phyloP scores from a whole-genome alignment of 2,113 vertebrate genomes.

The Aegypius monachus region DNA sequence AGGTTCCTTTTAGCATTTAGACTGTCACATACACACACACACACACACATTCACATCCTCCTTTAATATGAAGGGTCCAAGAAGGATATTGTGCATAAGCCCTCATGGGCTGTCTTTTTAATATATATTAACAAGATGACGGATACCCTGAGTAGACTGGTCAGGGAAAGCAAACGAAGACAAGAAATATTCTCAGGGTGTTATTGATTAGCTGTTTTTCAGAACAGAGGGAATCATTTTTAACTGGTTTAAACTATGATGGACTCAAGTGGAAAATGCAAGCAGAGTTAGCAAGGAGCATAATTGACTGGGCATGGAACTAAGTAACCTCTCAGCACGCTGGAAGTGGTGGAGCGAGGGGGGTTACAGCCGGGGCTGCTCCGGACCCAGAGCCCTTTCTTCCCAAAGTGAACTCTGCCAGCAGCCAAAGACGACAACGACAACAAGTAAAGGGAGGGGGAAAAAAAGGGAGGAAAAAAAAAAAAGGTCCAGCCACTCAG shows the following conservation, averaged over 20 bases:
- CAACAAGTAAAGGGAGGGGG: constrained; percentile 64
- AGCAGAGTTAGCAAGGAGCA: constrained; percentile 49
- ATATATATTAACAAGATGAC: constrained; percentile 5
- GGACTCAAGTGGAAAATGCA: constrained; percentile 63
- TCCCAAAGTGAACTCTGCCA: constrained; percentile 59
- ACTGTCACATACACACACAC: neutral
- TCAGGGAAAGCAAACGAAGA: constrained; percentile 27
- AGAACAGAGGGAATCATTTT: constrained; percentile 61
- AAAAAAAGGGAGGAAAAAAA: neutral
- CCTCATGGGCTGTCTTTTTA: neutral
- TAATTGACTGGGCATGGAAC: constrained; percentile 64
- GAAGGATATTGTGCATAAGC: neutral
- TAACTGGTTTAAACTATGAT: constrained; percentile 65
- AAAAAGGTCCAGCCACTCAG: constrained; percentile 85
- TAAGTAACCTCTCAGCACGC: constrained; percentile 59
- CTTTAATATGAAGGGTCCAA: neutral
- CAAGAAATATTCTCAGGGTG: constrained; percentile 58
- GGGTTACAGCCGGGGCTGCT: neutral
- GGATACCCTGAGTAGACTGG: neutral
- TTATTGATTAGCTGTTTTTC: constrained; percentile 66
- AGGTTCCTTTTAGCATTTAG: neutral
- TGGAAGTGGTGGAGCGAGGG: constrained; percentile 1
- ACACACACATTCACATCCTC: neutral
- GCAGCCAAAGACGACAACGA: constrained; percentile 71
- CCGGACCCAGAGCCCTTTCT: neutral